phyloP scores from a whole-genome alignment of 2,113 vertebrate species.

The Suricata suricatta region DNA sequence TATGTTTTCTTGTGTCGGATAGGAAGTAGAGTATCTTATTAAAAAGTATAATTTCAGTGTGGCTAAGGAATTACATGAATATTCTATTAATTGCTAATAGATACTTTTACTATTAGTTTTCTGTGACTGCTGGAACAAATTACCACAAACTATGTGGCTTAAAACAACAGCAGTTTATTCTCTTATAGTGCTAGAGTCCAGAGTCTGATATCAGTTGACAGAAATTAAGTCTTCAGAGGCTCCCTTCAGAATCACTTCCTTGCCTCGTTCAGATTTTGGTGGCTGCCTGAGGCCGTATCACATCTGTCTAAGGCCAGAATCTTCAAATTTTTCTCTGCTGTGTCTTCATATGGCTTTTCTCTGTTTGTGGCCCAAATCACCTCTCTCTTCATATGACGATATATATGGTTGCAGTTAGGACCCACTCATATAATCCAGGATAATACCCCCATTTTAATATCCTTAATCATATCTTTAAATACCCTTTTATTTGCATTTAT shows the following conservation, averaged over 20 bases:
- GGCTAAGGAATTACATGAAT: not conserved
- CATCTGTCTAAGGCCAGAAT: not conserved
- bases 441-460: not conserved
- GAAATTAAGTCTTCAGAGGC: not conserved
- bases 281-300: not conserved
- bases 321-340: not conserved
- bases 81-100: not conserved
- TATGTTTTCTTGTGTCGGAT: not conserved
- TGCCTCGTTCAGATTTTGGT: not conserved
- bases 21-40: not conserved
- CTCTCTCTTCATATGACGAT: not conserved
- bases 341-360: not conserved
- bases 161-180: not conserved
- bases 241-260: not conserved
- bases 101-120: slow-evolving; percentile 20
- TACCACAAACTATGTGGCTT: not conserved
- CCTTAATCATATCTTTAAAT: not conserved
- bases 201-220: not conserved
- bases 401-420: not conserved
- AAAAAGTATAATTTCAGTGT: slow-evolving; percentile 21
- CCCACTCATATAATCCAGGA: not conserved
- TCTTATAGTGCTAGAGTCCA: not conserved
- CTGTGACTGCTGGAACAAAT: not conserved
- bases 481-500: not conserved
- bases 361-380: not conserved